These are phyloP conservation scores for Pegoplata infirma DNA, from an alignment of 2,888 invertebrate species.

Conservation along the genomic window DNA sequence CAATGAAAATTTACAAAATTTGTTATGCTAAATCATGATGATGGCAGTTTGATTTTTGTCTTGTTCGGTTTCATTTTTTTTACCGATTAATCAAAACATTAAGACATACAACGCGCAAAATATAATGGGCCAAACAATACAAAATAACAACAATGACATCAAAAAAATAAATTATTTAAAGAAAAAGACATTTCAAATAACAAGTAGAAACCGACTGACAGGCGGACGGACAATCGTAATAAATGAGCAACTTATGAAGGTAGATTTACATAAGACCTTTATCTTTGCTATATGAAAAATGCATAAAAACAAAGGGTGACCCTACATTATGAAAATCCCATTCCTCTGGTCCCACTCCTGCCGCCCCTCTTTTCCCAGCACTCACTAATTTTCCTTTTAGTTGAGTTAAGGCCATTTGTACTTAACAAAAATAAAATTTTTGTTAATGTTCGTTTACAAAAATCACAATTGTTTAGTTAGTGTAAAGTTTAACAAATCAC, in stretches of 20 bases:
- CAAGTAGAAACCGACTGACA: no score
- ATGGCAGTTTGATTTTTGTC: slow-evolving; percentile 37
- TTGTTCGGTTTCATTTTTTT: no score
- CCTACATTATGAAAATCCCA: background rate
- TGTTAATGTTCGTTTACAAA: background rate
- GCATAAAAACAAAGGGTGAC: background rate
- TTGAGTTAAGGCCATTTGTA: background rate
- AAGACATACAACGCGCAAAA: slow-evolving; percentile 2
- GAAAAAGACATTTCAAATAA: background rate
- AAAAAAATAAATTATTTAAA: slow-evolving; percentile 9
- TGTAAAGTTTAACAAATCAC: slow-evolving; percentile 25
- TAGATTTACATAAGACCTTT: background rate
- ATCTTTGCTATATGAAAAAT: no score
- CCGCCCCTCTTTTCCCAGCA: background rate
- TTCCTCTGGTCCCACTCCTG: no score
- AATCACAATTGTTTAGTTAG: slow-evolving; percentile 9
- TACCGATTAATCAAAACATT: slow-evolving; percentile 53
- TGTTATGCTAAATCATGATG: slow-evolving; percentile 28
- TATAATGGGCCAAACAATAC: background rate
- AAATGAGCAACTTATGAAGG: background rate
- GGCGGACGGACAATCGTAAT: no score
- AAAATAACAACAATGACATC: slow-evolving; percentile 8
- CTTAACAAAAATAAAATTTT: slow-evolving; percentile 1
- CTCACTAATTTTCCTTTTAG: background rate
- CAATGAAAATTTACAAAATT: background rate